phyloP scores from a whole-genome alignment of 2,113 vertebrate species.

The Rhinogobius similis region DNA sequence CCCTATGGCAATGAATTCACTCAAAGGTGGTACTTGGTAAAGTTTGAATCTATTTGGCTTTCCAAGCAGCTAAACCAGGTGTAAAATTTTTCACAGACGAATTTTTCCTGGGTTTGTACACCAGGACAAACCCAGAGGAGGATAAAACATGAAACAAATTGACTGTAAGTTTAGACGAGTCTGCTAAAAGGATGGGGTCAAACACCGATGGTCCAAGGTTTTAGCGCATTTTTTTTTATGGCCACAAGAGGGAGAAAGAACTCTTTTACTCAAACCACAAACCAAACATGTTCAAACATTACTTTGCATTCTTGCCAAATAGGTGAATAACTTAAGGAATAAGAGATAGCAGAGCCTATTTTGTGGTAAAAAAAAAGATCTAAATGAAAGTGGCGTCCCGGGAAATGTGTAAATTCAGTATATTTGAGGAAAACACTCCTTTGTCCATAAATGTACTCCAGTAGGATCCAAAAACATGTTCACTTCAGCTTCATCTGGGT shows the following conservation, averaged over 20 bases:
- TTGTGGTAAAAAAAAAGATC: no score
- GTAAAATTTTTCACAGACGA: neutral
- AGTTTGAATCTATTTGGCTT: neutral
- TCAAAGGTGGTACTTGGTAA: no score
- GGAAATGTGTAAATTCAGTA: no score
- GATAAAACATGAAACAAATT: neutral
- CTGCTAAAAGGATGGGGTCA: neutral
- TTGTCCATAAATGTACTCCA: no score
- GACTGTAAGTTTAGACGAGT: neutral
- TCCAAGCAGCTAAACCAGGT: neutral
- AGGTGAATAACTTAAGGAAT: neutral
- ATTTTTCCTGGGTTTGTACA: neutral
- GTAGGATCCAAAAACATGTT: no score
- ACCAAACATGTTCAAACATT: conserved; percentile 17
- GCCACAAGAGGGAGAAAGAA: conserved; percentile 55
- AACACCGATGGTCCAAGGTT: neutral
- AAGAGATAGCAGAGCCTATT: no score
- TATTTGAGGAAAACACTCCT: no score
- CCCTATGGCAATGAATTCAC: no score
- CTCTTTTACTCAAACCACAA: conserved; percentile 25
- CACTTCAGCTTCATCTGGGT: no score
- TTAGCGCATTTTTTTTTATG: neutral
- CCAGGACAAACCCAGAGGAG: neutral
- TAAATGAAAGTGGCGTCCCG: no score
- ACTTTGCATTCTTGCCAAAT: neutral